These are phyloP conservation scores for Cheilosia vernalis DNA, from an alignment of 2,888 invertebrate genomes.

Conservation along the genomic window DNA sequence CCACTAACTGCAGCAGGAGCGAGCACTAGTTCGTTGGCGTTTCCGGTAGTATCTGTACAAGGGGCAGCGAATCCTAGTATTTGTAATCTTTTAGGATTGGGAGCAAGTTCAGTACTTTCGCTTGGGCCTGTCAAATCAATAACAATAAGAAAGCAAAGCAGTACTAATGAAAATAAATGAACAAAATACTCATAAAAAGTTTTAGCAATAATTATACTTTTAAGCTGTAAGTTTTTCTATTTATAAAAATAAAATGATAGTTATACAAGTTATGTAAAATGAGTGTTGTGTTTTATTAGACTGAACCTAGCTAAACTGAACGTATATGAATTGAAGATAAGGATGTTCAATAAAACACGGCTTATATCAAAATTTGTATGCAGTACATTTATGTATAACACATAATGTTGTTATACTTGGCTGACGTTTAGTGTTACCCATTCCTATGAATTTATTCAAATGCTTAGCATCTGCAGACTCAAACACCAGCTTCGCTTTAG, in stretches of 20 bases:
- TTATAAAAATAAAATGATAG: conserved; percentile 10
- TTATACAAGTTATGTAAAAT: not conserved
- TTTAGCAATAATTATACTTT: conserved; percentile 6
- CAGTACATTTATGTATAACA: too few species aligned
- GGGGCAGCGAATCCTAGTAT: conserved; percentile 86
- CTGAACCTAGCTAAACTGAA: too few species aligned
- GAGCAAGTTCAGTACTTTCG: conserved; percentile 88
- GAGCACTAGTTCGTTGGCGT: conserved; percentile 86
- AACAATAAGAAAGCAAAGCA: conserved; percentile 78
- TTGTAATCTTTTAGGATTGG: conserved; percentile 86
- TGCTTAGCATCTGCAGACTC: too few species aligned
- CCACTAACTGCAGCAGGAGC: conserved; percentile 86
- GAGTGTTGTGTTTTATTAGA: not conserved
- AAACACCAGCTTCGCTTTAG: too few species aligned
- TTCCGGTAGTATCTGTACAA: conserved; percentile 89
- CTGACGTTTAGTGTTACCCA: too few species aligned
- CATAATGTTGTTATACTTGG: too few species aligned
- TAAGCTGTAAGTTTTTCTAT: conserved; percentile 16
- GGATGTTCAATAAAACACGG: too few species aligned
- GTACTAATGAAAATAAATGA: conserved; percentile 40
- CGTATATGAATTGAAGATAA: too few species aligned
- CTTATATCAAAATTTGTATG: too few species aligned
- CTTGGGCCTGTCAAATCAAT: conserved; percentile 88
- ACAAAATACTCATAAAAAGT: conserved; percentile 41
- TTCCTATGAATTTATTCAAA: too few species aligned